These are phyloP conservation scores for Campylomormyrus tamandua DNA, from an alignment of 2,113 vertebrate species.

Conservation along the genomic window DNA sequence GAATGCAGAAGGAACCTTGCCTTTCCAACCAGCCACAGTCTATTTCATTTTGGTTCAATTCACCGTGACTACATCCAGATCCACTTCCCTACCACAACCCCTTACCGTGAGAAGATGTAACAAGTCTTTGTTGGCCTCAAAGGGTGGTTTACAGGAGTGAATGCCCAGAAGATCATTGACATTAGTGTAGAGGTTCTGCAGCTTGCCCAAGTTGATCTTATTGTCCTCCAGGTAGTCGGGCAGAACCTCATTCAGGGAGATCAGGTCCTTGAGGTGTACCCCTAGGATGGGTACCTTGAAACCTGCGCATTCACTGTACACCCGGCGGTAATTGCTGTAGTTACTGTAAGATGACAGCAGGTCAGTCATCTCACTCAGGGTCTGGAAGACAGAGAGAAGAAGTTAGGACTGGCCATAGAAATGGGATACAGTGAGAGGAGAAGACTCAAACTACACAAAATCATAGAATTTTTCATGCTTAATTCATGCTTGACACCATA, in stretches of 20 bases:
- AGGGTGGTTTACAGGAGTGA: slow-evolving; percentile 64
- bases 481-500: background rate
- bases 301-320: slow-evolving; percentile 66
- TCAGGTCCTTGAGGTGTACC: slow-evolving; percentile 85
- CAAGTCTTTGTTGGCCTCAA: slow-evolving; percentile 77
- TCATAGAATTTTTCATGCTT: background rate
- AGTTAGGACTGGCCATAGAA: background rate
- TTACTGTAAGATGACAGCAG: slow-evolving; percentile 79
- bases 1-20: background rate
- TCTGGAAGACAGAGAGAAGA: slow-evolving; percentile 45
- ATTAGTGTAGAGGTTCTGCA: slow-evolving; percentile 78
- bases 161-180: slow-evolving; percentile 70
- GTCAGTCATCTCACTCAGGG: slow-evolving; percentile 76
- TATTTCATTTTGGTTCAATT: background rate
- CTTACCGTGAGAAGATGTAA: slow-evolving; percentile 79
- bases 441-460: background rate
- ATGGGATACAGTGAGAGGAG: background rate
- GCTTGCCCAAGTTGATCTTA: slow-evolving; percentile 76
- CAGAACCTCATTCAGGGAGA: slow-evolving; percentile 76
- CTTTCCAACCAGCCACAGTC: background rate
- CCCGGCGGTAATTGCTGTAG: slow-evolving; percentile 72
- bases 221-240: slow-evolving; percentile 71
- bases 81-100: background rate
- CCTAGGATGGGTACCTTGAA: slow-evolving; percentile 85
- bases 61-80: background rate